Evolutionary conservation across 2,888 invertebrate species (phyloP).

Genomic region (Baccha elongata): DNA sequence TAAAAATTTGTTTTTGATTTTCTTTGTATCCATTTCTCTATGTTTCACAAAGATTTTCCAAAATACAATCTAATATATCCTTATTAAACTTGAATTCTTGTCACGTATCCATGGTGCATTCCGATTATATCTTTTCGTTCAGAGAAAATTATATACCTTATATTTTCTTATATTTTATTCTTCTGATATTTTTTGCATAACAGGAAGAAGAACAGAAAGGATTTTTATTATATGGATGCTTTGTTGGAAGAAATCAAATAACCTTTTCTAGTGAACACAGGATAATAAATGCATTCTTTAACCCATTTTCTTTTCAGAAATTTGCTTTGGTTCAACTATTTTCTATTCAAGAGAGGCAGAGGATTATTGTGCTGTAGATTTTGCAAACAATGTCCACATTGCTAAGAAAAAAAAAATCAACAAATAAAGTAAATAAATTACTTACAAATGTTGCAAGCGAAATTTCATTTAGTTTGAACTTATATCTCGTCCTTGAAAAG

Average conservation of each 20-base stretch:
- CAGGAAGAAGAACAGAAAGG: background rate
- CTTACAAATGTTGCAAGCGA: no score
- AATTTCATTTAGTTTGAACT: no score
- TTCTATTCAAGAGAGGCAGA: background rate
- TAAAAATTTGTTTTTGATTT: background rate
- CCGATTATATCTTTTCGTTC: background rate
- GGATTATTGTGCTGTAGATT: no score
- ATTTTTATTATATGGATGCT: background rate
- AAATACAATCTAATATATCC: conserved; percentile 1
- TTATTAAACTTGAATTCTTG: background rate
- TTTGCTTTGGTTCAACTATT: background rate
- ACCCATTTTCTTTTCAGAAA: background rate
- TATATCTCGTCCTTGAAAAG: no score
- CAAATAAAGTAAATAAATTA: no score
- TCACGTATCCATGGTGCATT: conserved; percentile 13
- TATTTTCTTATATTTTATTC: background rate
- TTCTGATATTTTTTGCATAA: background rate
- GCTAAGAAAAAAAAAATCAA: no score
- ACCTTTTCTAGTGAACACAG: background rate
- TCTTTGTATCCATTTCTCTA: background rate
- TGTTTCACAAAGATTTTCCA: background rate
- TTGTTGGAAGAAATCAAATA: conserved; percentile 25
- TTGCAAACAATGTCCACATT: no score
- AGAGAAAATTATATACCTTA: background rate
- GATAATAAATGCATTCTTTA: conserved; percentile 10